Evolutionary conservation across 2,113 vertebrate species (phyloP), one percentile per base, ranked within the genome.

Genomic region (Cynoglossus semilaevis): DNA sequence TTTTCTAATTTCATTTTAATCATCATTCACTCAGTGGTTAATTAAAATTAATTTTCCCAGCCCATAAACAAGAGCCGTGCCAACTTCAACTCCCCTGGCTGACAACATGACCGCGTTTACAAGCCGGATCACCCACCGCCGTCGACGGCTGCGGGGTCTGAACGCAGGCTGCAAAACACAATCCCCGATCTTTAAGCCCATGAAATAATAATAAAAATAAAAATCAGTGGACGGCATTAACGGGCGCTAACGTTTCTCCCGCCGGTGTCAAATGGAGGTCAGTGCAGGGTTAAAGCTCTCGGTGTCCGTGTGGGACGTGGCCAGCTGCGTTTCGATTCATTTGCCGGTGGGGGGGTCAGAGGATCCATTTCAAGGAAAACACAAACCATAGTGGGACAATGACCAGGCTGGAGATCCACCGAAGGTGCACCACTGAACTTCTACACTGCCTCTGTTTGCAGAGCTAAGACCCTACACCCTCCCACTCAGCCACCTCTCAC

Each of bases 281-380:
- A 98, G 90, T 93, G 93, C 91, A 92, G 96, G 96, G 96, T 97
- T 95, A 97, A 94, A 93, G 91, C 94, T 94, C 94, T 95, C 94
- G 91, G 90, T 95, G 93, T 95, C 94, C 93, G 86, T 90, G 92
- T 93, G 91, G 94, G 94, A 96, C 94, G 91, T 93, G 92, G 93
- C 94, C 96, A 97, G 95, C 95, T 97, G 95, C 90, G 94, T 93
- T 92, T 91, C 92, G 94, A 93, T 93, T 95, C 94, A 97, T 96
- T 96, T 93, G 22, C 22, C 22, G 22, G 22, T 29, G 22, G 22
- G 89, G 90, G 88, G 90, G 88, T 86, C 87, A 16, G 0, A 88
- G 93, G 94, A 94, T 95, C 93, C 88, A 91, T 96, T 95, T 95
- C 94, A 96, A 95, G 91, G 92, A 94, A 94, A 95, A 96, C 94